Conservation (phyloP, 2,113 vertebrate species). For the Ammospiza nelsoni region DNA sequence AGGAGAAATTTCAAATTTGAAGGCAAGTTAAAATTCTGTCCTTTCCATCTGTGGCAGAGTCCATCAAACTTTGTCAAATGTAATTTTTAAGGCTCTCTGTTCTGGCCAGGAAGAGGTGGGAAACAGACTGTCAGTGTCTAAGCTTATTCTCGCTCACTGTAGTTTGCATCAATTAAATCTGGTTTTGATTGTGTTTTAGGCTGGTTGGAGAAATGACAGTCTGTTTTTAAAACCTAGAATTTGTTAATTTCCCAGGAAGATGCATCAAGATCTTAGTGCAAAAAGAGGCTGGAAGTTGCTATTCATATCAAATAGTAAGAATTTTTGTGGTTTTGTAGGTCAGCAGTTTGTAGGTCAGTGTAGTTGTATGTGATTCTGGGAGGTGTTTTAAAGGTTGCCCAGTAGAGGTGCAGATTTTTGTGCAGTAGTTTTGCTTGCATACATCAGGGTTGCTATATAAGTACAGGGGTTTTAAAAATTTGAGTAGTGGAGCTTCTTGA, state of each 20-base stretch:
- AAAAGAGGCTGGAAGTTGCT: not conserved
- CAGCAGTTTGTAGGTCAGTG: not conserved
- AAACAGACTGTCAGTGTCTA: not conserved
- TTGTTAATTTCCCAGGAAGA: not conserved
- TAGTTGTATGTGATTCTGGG: not conserved
- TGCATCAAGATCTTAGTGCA: not conserved
- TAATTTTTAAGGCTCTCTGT: not conserved
- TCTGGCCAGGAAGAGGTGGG: not conserved
- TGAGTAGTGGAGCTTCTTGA: not conserved
- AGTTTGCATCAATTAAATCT: not conserved
- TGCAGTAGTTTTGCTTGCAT: not conserved
- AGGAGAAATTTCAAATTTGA: not conserved
- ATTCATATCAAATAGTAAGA: not conserved
- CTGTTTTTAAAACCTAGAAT: not conserved
- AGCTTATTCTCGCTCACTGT: not conserved
- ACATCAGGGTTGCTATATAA: not conserved
- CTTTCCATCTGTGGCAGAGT: not conserved
- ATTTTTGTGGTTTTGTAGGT: not conserved
- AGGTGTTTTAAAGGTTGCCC: not conserved
- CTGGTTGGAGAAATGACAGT: not conserved
- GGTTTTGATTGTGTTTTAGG: not conserved
- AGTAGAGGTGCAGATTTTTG: not conserved
- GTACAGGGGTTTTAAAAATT: not conserved
- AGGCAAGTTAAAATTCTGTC: not conserved
- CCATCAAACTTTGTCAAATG: not conserved